Base-by-base conservation (phyloP, 2,888 invertebrate species). In the Napeogenes sylphis region DNA sequence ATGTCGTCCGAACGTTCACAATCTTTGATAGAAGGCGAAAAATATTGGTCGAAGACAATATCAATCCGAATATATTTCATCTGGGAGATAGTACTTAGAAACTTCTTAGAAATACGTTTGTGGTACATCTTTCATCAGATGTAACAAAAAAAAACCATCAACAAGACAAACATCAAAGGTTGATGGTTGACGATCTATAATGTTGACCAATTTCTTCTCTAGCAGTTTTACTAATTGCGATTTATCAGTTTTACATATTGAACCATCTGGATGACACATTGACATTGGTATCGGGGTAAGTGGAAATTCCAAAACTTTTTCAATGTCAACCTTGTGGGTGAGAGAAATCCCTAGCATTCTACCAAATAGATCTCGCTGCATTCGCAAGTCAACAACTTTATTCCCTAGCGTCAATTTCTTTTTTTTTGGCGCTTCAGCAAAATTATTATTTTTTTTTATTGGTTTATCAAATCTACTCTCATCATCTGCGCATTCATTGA, bases 1-100 rank as follows among this genome's bases (percentile, higher is more conserved):
- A 21, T 21, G 21, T 21, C 21, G 21, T 21, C 21, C 21, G 56
- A 21, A 51, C 68, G 71, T 70, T 80, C 79, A 51, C 56, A 70
- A 68, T 78, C 76, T 71, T 80, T 81, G 56, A 79, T 78, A 33
- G 77, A 79, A 10, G 79, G 77, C 54, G 70, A 61, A 56, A 74
- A 70, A 66, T 79, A 77, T 12, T 73, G 69, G 65, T 79, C 78
- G 68, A 74, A 67, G 62, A 67, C 55, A 59, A 70, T 58, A 38
- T 58, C 21, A 14, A 61, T 56, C 21, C 21, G 21, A 21, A 21
- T 21, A 21, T 0, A 21, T 21, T 21, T 21, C 6, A 8, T 32
- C 46, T n/a, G 12, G 13, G 46, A 12, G n/a, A 12, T 21, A 32
- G 47, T 60, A 33, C n/a, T 14, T 5, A 33, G 10, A 13, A 64